Base-by-base conservation (phyloP, 37 sponge, comb jelly and placozoan genomes). In the Amphimedon queenslandica region DNA sequence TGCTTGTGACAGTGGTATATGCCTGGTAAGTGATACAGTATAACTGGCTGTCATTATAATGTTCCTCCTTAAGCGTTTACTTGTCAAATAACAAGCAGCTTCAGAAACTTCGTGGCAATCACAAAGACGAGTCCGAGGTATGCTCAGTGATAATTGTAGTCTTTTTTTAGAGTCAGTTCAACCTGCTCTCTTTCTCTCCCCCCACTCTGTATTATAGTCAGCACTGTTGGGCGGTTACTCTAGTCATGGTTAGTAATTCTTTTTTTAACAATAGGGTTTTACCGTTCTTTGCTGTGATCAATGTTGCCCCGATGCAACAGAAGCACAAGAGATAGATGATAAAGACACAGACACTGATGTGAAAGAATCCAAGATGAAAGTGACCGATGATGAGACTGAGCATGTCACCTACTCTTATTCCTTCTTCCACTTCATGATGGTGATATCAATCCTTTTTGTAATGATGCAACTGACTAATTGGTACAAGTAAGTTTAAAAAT, bases 401-500 rank as follows among this genome's bases (percentile, higher is more conserved):
- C 42, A 79, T 13, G 99, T 98, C 40, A 90, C 93, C 0, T 98
- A 98, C 84, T 91, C 88, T 60, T 98, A 98, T 80, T 87, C 96
- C 23, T 98, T 98, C 91, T 98, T 92, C 80, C 99, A 98, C 75
- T 89, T 92, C 76, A 69, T 98, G 77, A 89, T 91, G 80, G 71
- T 92, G 78, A 79, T 94, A 35, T 90, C 91, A 2, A 57, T 86
- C 4, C 86, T 98, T 58, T 98, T 88, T 76, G 40, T 90, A 33
- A 98, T 98, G 99, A 83, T 98, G 85, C 91, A 88, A 57, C 84
- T 98, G 25, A 98, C 99, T 70, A 92, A 92, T 82, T 98, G 99
- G 99, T 87, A 69, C 58, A 73, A 89, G 94, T 94, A 68, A 77
- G 90, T 83, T 1, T 47, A n/a, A n/a, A n/a, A 11, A 6, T n/a